These are phyloP conservation scores for Sminthurinus signatus DNA, from an alignment of 1,140 invertebrate genomes.

Conservation along the genomic window DNA sequence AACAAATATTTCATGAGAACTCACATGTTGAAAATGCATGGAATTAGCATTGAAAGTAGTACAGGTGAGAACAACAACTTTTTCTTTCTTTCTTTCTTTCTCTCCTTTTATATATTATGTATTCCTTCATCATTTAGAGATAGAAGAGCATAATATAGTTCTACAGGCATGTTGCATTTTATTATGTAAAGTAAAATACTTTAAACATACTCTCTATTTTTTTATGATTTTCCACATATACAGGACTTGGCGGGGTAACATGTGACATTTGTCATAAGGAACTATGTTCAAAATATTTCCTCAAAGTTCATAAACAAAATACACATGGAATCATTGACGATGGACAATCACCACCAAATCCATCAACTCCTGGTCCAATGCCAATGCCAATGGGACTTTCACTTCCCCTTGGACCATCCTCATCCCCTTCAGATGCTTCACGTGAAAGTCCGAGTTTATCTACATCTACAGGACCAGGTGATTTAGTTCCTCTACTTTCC, in stretches of 20 bases:
- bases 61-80: too few species aligned
- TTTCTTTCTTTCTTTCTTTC: too few species aligned
- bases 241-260: constrained; percentile 84
- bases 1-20: constrained; percentile 99
- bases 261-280: constrained; percentile 98
- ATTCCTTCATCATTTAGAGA: too few species aligned
- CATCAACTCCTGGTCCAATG: constrained; percentile 28
- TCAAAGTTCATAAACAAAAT: constrained; percentile 94
- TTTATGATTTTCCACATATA: too few species aligned
- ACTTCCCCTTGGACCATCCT: constrained; percentile 43
- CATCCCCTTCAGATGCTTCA: constrained; percentile 36
- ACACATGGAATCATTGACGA: constrained; percentile 78
- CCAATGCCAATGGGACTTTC: constrained; percentile 41
- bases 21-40: constrained; percentile 99
- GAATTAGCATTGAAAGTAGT: constrained; percentile 88
- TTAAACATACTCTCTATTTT: too few species aligned
- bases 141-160: too few species aligned
- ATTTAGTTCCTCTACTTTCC: constrained; percentile 19
- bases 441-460: constrained; percentile 47
- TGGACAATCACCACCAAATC: constrained; percentile 39
- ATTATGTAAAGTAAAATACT: too few species aligned
- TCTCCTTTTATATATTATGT: too few species aligned
- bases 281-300: constrained; percentile 93
- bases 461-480: constrained; percentile 17
- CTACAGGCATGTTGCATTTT: too few species aligned